Evolutionary conservation across 2,888 invertebrate species (phyloP).

Genomic region (Caenorhabditis afra): DNA sequence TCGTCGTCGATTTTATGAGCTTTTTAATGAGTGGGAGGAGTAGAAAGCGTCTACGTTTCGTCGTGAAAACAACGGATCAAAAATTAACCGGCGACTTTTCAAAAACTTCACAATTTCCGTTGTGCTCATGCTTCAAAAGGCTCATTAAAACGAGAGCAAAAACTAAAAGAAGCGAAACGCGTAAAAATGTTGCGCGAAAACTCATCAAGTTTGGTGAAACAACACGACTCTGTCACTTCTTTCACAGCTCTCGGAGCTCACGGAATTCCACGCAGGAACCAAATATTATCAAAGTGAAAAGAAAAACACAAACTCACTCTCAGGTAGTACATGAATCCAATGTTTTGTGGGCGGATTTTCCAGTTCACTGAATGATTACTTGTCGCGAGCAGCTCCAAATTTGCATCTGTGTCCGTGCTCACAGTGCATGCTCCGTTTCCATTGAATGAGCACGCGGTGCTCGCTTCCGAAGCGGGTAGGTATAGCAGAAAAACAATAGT

Average conservation of each 20-base stretch:
- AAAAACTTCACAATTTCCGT: neutral
- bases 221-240: too few relatives aligned
- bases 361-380: slow-evolving; percentile 20
- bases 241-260: too few relatives aligned
- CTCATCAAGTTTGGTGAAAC: too few relatives aligned
- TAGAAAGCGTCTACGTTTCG: neutral
- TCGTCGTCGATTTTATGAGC: slow-evolving; percentile 18
- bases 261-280: too few relatives aligned
- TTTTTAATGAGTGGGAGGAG: slow-evolving; percentile 37
- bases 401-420: neutral
- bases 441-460: slow-evolving; percentile 24
- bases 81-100: slow-evolving; percentile 16
- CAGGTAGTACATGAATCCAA: slow-evolving; percentile 46
- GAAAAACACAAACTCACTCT: slow-evolving; percentile 40
- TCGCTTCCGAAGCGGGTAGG: neutral
- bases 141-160: too few relatives aligned
- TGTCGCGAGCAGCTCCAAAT: slow-evolving; percentile 3
- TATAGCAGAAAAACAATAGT: slow-evolving; percentile 1
- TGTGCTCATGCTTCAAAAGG: too few relatives aligned
- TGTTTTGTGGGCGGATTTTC: slow-evolving; percentile 40
- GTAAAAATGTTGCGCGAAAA: too few relatives aligned
- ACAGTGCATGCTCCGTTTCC: slow-evolving; percentile 23
- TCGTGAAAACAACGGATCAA: slow-evolving; percentile 18
- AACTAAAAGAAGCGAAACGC: too few relatives aligned
- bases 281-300: too few relatives aligned